Percentiles rank a stretch among this genome's conserved stretches.
Conservation (phyloP, 1,140 invertebrate species). For the Drosophila pseudoobscura region DNA sequence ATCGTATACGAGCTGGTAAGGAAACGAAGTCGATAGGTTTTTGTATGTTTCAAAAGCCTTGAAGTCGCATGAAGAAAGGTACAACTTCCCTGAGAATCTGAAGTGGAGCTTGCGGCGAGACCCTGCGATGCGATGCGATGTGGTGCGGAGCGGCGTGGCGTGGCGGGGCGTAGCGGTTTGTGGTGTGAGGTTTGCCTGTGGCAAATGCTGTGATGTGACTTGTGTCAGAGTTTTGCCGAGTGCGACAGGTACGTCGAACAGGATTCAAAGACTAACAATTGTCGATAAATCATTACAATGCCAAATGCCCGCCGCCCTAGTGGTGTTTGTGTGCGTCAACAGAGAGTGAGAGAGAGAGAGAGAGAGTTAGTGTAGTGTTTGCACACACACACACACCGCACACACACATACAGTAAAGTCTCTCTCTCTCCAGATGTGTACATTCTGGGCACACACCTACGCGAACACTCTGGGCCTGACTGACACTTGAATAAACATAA, state of each 20-base stretch:
- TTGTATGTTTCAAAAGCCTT: too few species aligned
- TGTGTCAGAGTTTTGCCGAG: slow-evolving; percentile 24
- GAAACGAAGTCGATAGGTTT: too few species aligned
- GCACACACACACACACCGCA: slow-evolving; percentile 11
- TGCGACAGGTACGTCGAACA: slow-evolving; percentile 38
- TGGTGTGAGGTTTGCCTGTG: slow-evolving; percentile 29
- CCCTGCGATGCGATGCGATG: too few species aligned
- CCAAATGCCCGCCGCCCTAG: slow-evolving; percentile 41
- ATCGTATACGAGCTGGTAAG: too few species aligned
- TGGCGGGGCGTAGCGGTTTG: neutral
- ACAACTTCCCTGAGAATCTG: neutral
- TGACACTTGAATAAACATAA: slow-evolving; percentile 74
- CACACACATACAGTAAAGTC: neutral
- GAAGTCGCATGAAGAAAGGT: too few species aligned
- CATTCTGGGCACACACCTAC: neutral
- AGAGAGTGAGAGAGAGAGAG: neutral
- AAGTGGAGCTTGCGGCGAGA: neutral
- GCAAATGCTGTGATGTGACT: slow-evolving; percentile 14
- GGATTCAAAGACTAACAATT: slow-evolving; percentile 47
- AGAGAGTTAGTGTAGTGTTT: slow-evolving; percentile 32
- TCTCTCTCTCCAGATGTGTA: slow-evolving; percentile 4
- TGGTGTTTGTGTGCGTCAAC: slow-evolving; percentile 32
- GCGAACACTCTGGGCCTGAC: slow-evolving; percentile 8
- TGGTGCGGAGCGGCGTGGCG: too few species aligned
- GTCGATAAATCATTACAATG: slow-evolving; percentile 73